A percentile compares a stretch with the other conserved stretches of the same genome.
These are phyloP conservation scores for Drosophila truncata DNA, from an alignment of 1,140 invertebrate species.

Conservation along the genomic window DNA sequence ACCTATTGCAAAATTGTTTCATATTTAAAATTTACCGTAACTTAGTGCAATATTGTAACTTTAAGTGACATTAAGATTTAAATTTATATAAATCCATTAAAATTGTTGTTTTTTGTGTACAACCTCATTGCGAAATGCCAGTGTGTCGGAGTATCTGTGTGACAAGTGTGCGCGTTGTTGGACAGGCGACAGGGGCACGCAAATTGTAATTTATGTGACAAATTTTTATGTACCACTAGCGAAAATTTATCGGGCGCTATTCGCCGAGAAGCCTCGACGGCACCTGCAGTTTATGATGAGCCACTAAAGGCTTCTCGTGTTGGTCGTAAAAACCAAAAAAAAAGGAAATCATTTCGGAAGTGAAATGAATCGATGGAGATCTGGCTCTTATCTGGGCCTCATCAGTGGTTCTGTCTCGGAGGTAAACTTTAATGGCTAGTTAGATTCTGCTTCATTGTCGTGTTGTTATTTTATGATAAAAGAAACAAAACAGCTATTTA, in stretches of 20 bases:
- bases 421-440: constrained; percentile 2
- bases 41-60: neutral
- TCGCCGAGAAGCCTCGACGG: constrained; percentile 33
- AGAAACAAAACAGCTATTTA: neutral
- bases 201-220: constrained; percentile 84
- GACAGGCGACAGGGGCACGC: constrained; percentile 68
- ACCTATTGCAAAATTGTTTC: too few relatives aligned
- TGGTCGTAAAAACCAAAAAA: constrained; percentile 9
- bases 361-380: constrained; percentile 1
- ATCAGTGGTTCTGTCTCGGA: constrained; percentile 2
- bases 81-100: neutral
- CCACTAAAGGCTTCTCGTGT: constrained; percentile 14
- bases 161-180: constrained; percentile 59
- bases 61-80: too few relatives aligned
- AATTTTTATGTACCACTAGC: constrained; percentile 74
- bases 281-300: constrained; percentile 26
- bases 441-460: neutral
- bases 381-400: constrained; percentile 5
- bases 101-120: constrained; percentile 10
- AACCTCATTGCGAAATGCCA: constrained; percentile 64
- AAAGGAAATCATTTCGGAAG: constrained; percentile 20
- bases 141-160: constrained; percentile 26
- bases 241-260: constrained; percentile 65
- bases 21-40: too few relatives aligned
- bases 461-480: neutral